A percentile compares a stretch with the other conserved stretches of the same genome.
Evolutionary conservation across 2,797 vertebrate genomes (phyloP).

Genomic region (Pseudochirops corinnae): DNA sequence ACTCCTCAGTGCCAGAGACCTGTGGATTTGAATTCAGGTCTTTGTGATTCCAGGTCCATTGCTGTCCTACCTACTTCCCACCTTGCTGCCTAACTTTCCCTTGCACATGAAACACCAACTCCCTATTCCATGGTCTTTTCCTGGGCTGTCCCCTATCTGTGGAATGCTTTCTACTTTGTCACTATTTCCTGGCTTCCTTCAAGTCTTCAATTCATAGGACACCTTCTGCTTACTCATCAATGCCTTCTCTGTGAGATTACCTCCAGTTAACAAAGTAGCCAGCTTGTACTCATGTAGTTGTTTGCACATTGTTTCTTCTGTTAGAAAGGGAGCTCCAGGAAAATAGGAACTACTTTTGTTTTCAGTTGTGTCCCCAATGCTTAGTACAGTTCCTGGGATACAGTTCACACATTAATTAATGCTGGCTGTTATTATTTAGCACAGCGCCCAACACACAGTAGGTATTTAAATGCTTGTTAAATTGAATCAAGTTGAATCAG

Average conservation of each 20-base stretch:
- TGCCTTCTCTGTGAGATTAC: not conserved
- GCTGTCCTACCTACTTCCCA: not conserved
- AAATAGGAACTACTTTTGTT: too few relatives aligned
- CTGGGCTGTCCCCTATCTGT: not conserved
- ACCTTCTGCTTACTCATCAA: not conserved
- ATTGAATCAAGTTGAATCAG: not conserved
- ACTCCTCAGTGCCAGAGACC: too few relatives aligned
- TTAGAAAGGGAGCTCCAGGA: too few relatives aligned
- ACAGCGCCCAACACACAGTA: not conserved
- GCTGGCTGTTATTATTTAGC: not conserved
- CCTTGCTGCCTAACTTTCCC: not conserved
- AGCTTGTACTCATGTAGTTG: too few relatives aligned
- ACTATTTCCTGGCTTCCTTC: not conserved
- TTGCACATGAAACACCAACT: not conserved
- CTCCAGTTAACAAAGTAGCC: not conserved
- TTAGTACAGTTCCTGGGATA: not conserved
- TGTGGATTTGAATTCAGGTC: not conserved
- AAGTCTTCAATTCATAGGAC: not conserved
- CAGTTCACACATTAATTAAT: not conserved
- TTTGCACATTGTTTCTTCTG: too few relatives aligned
- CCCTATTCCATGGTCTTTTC: not conserved
- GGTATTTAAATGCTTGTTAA: not conserved
- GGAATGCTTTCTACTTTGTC: not conserved
- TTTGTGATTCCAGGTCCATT: not conserved
- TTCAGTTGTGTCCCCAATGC: too few relatives aligned